Evolutionary conservation across 2,113 vertebrate genomes (phyloP), one percentile per base, ranked within the genome.

Genomic region (Cercocebus atys): DNA sequence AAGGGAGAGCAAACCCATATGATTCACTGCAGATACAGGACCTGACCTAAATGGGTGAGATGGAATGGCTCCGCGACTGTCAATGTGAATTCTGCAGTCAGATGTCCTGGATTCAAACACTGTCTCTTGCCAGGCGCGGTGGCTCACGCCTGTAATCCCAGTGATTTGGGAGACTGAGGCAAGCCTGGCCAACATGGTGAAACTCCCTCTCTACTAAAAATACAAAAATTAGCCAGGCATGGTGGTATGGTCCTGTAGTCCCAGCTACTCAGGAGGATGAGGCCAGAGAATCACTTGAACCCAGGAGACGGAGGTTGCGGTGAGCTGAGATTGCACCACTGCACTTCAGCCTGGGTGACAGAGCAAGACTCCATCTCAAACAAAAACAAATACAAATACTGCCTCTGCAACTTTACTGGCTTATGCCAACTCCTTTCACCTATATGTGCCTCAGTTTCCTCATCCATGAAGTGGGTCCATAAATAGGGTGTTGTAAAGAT

Each of bases 401-500:
- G 85, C 18, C 87, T 78, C 59, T 47, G 79, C 78, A 35, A 18
- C 18, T 76, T 64, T n/a, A 13, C 70, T 2, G 1, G n/a, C 75
- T 66, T 70, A 72, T 52, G 38, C 66, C 66, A 90, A 47, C 30
- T 55, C 70, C 20, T 40, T 61, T 88, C 25, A 38, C 40, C 23
- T 40, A 0, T 18, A 3, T 12, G 0, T 50, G 81, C 66, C 73
- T 93, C 66, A 30, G 92, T 95, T 27, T 95, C 72, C 23, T 84
- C 38, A 30, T 2, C 76, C 8, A 8, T 20, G 45, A 45, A 47
- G 7, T 2, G 13, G 11, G 8, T 14, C 55, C 61, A 1, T 1
- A 27, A 90, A 10, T 5, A 47, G 0, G 23, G 20, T 13, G 23
- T 23, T 73, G 4, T 12, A 22, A 73, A 55, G 68, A 47, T 38